phyloP scores from a whole-genome alignment of 2,797 vertebrate genomes.

The Peromyscus aztecus region DNA sequence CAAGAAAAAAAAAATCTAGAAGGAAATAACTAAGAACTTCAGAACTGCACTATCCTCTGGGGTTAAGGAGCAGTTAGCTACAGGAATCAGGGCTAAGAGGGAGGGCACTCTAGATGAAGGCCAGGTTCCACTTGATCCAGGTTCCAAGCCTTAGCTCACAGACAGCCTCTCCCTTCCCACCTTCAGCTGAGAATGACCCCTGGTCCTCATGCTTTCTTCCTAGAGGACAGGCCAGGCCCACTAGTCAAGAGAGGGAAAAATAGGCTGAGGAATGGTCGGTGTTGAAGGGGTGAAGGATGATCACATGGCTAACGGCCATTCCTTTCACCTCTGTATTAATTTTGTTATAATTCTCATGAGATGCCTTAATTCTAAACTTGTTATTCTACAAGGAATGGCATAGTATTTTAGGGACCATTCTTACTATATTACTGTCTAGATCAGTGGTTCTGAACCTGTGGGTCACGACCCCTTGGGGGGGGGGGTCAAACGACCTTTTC shows the following conservation, averaged over 20 bases:
- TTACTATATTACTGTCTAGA: not conserved
- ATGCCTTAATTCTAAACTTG: not conserved
- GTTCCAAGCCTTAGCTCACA: not conserved
- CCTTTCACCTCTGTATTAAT: not conserved
- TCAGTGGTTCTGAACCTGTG: no score
- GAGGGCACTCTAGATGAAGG: not conserved
- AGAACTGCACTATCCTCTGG: not conserved
- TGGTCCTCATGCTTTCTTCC: not conserved
- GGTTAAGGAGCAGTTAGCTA: not conserved
- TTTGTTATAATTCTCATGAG: not conserved
- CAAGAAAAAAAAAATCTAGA: not conserved
- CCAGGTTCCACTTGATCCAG: not conserved
- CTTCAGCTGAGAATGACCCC: not conserved
- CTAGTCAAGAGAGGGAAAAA: not conserved
- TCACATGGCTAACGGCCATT: not conserved
- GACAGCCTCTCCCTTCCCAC: not conserved
- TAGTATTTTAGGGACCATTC: not conserved
- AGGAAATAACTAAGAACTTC: not conserved
- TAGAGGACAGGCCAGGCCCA: not conserved
- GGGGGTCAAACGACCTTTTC: no score
- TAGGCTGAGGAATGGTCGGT: not conserved
- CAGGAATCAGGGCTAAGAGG: not conserved
- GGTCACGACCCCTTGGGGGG: no score
- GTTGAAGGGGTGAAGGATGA: not conserved
- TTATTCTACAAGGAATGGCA: not conserved